Evolutionary conservation across 1,140 invertebrate species (phyloP), one percentile per base, ranked within the genome.

Genomic region (Drosophila aff.): DNA sequence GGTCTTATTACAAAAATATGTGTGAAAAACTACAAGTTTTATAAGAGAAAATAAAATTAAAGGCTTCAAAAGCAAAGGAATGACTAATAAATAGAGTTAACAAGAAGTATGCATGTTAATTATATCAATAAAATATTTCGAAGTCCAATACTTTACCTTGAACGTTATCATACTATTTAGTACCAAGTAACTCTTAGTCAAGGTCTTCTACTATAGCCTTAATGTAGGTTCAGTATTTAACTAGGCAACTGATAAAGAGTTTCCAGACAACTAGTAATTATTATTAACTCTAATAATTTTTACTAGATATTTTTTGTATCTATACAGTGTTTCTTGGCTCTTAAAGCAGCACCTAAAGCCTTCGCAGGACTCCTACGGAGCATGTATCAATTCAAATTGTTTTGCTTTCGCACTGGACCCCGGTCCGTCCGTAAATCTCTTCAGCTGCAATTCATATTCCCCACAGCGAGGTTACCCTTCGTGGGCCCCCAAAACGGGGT

Each of bases 391-490:
- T 61, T 61, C 53, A 73, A 73, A 73, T 73, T 73, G 38, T 73
- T 73, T 69, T 61, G 21, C 18, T 21, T 31, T 47, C 3, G n/a
- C 40, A 18, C 31, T 46, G 31, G 23, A 68, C 23, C 49, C 44
- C 53, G 16, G 50, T 31, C 8, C 38, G 38, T 41, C 67, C 18
- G 44, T 73, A 73, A 74, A 73, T 74, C 71, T 80, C 57, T 66
- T 57, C 59, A 53, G 61, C 46, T 71, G 80, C 64, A 75, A 76
- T 79, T 76, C 81, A 79, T 82, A 83, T 66, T 82, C 55, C 47
- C 53, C 44, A 38, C 46, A 43, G 46, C 58, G 69, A 55, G 63
- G 65, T 63, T 67, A 47, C 58, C 75, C 68, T 64, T 57, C 44
- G 58, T 59, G 33, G 28, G 15, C 44, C 58, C 50, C 15, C 21